A percentile compares a stretch with the other conserved stretches of the same genome.
These are phyloP conservation scores for Grammomys dolichurus DNA, from an alignment of 2,113 vertebrate species.

Conservation along the genomic window DNA sequence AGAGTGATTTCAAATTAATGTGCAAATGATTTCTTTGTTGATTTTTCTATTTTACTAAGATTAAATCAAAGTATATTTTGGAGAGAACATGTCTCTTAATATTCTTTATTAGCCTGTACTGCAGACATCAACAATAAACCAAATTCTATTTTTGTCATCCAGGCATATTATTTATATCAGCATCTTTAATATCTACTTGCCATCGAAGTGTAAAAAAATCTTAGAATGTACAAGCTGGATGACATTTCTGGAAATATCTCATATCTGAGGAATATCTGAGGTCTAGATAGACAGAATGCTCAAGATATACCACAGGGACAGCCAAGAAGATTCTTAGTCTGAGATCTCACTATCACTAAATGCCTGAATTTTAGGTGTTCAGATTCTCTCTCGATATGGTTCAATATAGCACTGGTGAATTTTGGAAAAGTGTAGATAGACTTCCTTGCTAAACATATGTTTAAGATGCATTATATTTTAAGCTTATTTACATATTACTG, in stretches of 20 bases:
- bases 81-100: conserved; percentile 18
- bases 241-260: background rate
- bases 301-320: background rate
- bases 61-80: conserved; percentile 30
- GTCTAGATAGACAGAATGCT: background rate
- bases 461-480: conserved; percentile 20
- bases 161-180: conserved; percentile 1
- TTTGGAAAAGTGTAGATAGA: background rate
- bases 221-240: background rate
- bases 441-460: conserved; percentile 31
- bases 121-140: conserved; percentile 26
- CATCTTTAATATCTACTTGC: conserved; percentile 1
- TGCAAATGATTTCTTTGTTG: background rate
- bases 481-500: conserved; percentile 9
- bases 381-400: conserved; percentile 10
- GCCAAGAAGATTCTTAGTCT: background rate
- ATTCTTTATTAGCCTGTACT: background rate
- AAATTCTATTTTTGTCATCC: background rate
- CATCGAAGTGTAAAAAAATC: background rate
- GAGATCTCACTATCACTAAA: background rate
- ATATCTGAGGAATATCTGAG: background rate
- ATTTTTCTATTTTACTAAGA: conserved; percentile 18
- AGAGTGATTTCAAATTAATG: conserved; percentile 38
- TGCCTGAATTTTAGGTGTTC: background rate
- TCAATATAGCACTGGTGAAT: background rate